Conservation (phyloP, 2,888 invertebrate species). For the Calliscelio sp. region DNA sequence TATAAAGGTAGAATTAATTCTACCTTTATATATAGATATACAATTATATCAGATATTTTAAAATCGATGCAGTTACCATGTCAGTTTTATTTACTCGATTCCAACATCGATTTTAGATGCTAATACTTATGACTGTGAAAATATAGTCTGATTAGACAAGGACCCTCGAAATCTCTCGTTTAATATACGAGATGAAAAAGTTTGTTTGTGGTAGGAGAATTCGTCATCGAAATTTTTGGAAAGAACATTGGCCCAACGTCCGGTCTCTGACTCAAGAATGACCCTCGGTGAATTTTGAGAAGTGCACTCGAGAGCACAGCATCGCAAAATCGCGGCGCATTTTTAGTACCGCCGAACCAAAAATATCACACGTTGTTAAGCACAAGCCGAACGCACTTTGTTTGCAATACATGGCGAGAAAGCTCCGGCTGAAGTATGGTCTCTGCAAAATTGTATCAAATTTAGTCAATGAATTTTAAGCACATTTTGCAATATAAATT, state of each 20-base stretch:
- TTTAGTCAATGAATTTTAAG: no score
- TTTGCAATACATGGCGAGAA: constrained; percentile 41
- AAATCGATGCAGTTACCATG: no score
- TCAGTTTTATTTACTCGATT: neutral
- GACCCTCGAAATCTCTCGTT: constrained; percentile 3
- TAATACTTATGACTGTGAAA: no score
- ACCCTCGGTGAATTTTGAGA: constrained; percentile 83
- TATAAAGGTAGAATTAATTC: no score
- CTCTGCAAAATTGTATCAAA: neutral
- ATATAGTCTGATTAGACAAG: constrained; percentile 27
- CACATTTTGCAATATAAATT: no score
- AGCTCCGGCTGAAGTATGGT: constrained; percentile 17
- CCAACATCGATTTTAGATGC: neutral
- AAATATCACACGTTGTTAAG: constrained; percentile 70
- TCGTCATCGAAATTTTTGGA: constrained; percentile 81
- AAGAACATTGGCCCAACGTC: constrained; percentile 77
- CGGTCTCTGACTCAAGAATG: constrained; percentile 85
- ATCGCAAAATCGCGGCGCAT: constrained; percentile 70
- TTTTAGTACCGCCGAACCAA: constrained; percentile 70
- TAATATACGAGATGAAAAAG: constrained; percentile 15
- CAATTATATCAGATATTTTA: no score
- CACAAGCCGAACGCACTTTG: constrained; percentile 64
- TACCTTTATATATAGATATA: no score
- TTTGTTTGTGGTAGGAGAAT: constrained; percentile 66
- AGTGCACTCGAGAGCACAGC: constrained; percentile 70